phyloP scores from a whole-genome alignment of 2,113 vertebrate species.

The Ia io region DNA sequence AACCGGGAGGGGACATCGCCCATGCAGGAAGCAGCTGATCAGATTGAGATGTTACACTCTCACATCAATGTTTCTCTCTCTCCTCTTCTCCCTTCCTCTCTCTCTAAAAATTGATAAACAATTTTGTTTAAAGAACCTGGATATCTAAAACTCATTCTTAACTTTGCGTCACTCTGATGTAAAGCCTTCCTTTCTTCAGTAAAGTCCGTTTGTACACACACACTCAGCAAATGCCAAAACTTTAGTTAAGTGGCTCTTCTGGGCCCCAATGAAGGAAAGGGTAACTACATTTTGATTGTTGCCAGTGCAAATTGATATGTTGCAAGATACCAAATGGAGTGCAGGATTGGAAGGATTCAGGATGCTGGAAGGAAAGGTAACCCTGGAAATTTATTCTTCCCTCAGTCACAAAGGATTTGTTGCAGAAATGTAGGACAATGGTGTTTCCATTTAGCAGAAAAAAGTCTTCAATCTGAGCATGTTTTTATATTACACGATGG shows the following conservation, averaged over 20 bases:
- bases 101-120: too few relatives aligned
- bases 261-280: not conserved
- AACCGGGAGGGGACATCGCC: not conserved
- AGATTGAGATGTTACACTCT: too few relatives aligned
- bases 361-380: not conserved
- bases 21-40: too few relatives aligned
- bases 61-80: too few relatives aligned
- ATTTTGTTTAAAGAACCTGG: too few relatives aligned
- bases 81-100: too few relatives aligned
- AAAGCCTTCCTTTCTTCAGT: not conserved
- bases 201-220: not conserved
- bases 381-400: not conserved
- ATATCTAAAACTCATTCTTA: not conserved
- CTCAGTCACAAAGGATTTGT: not conserved
- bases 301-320: not conserved
- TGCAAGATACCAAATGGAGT: not conserved
- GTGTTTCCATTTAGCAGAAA: not conserved
- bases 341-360: not conserved
- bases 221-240: not conserved
- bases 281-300: not conserved
- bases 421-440: not conserved
- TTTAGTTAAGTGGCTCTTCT: not conserved
- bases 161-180: not conserved
- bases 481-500: not conserved
- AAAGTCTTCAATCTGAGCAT: not conserved